Conservation (phyloP, 1,140 invertebrate species). For the Danaus plexippus region DNA sequence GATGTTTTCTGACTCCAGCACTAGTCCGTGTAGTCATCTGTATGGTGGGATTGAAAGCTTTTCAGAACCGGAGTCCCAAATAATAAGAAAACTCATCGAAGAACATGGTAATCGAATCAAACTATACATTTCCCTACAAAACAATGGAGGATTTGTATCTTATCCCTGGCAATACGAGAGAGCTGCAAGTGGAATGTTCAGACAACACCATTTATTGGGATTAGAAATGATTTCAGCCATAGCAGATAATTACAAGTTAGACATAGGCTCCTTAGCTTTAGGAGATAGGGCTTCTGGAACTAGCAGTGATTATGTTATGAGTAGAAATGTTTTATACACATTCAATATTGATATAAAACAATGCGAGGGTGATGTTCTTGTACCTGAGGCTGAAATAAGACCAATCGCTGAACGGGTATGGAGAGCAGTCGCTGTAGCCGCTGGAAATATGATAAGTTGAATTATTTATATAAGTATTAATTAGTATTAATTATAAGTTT, state of each 20-base stretch:
- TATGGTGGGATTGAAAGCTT: constrained; percentile 37
- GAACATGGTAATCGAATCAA: constrained; percentile 26
- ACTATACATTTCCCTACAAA: constrained; percentile 49
- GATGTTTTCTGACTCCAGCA: constrained; percentile 41
- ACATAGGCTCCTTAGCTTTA: constrained; percentile 31
- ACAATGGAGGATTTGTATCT: constrained; percentile 43
- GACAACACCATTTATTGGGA: constrained; percentile 39
- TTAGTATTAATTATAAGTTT: too few relatives aligned
- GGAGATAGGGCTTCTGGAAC: constrained; percentile 48
- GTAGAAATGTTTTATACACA: constrained; percentile 33
- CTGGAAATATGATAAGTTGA: constrained; percentile 18
- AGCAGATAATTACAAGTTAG: constrained; percentile 30
- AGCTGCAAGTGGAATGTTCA: constrained; percentile 53
- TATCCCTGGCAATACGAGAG: constrained; percentile 54
- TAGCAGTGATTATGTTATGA: constrained; percentile 40
- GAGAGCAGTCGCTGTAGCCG: constrained; percentile 38
- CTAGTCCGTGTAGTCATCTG: constrained; percentile 50
- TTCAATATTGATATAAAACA: constrained; percentile 42
- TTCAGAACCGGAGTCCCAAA: constrained; percentile 43
- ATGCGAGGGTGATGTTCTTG: constrained; percentile 30
- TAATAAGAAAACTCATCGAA: constrained; percentile 32
- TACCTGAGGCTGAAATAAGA: constrained; percentile 40
- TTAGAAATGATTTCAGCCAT: constrained; percentile 36
- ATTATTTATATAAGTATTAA: too few relatives aligned
- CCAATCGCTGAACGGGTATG: constrained; percentile 40